A percentile compares a stretch with the other conserved stretches of the same genome.
Evolutionary conservation across 2,113 vertebrate genomes (phyloP).

Genomic region (Etheostoma cragini): DNA sequence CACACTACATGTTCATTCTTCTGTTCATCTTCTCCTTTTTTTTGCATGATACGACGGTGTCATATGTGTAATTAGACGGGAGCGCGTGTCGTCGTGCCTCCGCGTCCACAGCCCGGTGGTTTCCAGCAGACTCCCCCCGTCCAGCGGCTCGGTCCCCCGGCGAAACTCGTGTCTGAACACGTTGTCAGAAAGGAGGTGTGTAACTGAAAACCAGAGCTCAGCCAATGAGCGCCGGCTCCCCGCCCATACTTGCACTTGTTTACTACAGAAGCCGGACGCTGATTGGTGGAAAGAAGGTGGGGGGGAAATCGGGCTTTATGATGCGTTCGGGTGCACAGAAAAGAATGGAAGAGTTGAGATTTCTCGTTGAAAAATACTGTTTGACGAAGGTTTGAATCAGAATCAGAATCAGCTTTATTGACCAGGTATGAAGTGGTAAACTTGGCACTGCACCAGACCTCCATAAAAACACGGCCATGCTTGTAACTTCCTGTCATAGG

Average conservation of each 20-base stretch:
- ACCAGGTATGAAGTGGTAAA: slow-evolving; percentile 2
- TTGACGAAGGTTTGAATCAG: neutral
- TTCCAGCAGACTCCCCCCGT: neutral
- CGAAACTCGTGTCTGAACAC: slow-evolving; percentile 84
- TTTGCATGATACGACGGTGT: no score
- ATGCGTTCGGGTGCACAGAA: slow-evolving; percentile 23
- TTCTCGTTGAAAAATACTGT: neutral
- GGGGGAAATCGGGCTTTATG: slow-evolving; percentile 62
- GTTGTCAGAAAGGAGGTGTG: slow-evolving; percentile 81
- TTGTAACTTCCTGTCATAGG: neutral
- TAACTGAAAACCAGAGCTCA: slow-evolving; percentile 9
- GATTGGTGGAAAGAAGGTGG: slow-evolving; percentile 56
- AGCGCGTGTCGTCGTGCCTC: neutral
- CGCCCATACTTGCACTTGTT: slow-evolving; percentile 78
- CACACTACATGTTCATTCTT: fast-evolving
- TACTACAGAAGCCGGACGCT: slow-evolving; percentile 72
- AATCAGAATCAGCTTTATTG: no score
- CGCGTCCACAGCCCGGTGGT: neutral
- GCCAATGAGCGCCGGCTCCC: slow-evolving; percentile 73
- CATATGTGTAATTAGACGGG: fast-evolving
- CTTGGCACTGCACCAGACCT: neutral
- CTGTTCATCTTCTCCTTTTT: neutral
- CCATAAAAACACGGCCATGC: neutral
- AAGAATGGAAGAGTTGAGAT: slow-evolving; percentile 7
- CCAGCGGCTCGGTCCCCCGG: slow-evolving; percentile 46